Percentiles rank a stretch among this genome's conserved stretches.
Conservation (phyloP, 2,797 vertebrate species). For the Lutjanus campechanus region DNA sequence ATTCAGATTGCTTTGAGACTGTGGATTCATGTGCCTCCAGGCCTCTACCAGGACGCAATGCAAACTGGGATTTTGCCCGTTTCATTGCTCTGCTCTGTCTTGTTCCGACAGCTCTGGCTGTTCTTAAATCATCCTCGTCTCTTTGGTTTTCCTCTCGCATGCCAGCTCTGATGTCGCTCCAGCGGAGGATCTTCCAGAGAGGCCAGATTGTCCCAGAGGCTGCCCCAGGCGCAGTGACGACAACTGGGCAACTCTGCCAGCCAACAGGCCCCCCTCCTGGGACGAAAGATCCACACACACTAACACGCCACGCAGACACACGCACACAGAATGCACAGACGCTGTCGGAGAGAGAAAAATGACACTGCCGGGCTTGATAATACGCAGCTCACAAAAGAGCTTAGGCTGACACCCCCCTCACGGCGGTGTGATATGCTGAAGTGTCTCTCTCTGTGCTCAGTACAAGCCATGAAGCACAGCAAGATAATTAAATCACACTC, state of each 20-base stretch:
- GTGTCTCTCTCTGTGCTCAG: conserved; percentile 38
- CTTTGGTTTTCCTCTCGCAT: conserved; percentile 38
- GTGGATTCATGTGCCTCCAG: conserved; percentile 17
- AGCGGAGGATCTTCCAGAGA: conserved; percentile 62
- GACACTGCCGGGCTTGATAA: conserved; percentile 38
- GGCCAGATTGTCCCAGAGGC: conserved; percentile 68
- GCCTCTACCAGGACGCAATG: not conserved
- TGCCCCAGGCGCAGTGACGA: conserved; percentile 62
- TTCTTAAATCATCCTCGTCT: conserved; percentile 33
- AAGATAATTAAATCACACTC: conserved; percentile 39
- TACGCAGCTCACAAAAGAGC: conserved; percentile 29
- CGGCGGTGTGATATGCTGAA: conserved; percentile 43
- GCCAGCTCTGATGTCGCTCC: conserved; percentile 69
- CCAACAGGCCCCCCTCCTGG: conserved; percentile 41
- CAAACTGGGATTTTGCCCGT: conserved; percentile 27
- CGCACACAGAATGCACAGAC: conserved; percentile 2
- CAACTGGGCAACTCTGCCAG: conserved; percentile 53
- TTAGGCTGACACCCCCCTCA: conserved; percentile 33
- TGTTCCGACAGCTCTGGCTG: conserved; percentile 29
- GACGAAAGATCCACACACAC: not conserved
- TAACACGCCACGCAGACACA: not conserved
- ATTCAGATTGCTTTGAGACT: conserved; percentile 4
- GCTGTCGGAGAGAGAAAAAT: conserved; percentile 14
- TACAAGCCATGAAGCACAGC: conserved; percentile 30
- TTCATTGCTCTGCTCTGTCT: conserved; percentile 25